Evolutionary conservation across 2,113 vertebrate genomes (phyloP), one percentile per base, ranked within the genome.

Genomic region (Ploceus nigricollis): DNA sequence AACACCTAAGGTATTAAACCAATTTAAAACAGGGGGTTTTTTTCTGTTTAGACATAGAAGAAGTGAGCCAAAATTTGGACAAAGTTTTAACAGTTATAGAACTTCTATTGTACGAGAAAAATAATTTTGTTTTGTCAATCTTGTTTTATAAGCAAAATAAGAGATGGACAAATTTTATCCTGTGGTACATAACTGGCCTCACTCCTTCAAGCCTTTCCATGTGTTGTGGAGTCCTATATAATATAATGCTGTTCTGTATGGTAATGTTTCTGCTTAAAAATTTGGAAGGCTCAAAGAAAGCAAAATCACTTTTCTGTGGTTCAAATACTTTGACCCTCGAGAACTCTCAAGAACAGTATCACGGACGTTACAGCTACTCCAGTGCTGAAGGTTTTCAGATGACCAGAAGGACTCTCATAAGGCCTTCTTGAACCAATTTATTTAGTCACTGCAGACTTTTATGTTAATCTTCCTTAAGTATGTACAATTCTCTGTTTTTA

Each of bases 281-380:
- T 61, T 53, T 11, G 4, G 11, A 80, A 44, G n/a, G 27, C 25
- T 92, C 23, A 44, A 3, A 7, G 48, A 82, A 91, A 79, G 13
- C n/a, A 82, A 51, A 90, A 23, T 21, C 20, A 70, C 13, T 57
- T 5, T 54, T 75, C 30, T 82, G 27, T 40, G 23, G 16, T 48
- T 79, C 48, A 60, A 40, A 60, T 20, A 51, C 16, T 58, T 44
- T 47, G 22, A 61, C 20, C 33, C 58, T n/a, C n/a, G n/a, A n/a
- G 76, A 51, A 30, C 17, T 72, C 70, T 85, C 35, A 73, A 75
- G 56, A 89, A 35, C 11, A 44, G 3, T 13, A 17, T 64, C 24
- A 35, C 15, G 5, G 39, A 25, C 20, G 30, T 69, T 47, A 35
- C 0, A 1, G 20, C 31, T 56, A 48, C 17, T 45, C 8, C 56